Percentiles rank a stretch among this genome's conserved stretches.
phyloP scores from a whole-genome alignment of 2,888 invertebrate species.

The Eumacrocentrus americanus region DNA sequence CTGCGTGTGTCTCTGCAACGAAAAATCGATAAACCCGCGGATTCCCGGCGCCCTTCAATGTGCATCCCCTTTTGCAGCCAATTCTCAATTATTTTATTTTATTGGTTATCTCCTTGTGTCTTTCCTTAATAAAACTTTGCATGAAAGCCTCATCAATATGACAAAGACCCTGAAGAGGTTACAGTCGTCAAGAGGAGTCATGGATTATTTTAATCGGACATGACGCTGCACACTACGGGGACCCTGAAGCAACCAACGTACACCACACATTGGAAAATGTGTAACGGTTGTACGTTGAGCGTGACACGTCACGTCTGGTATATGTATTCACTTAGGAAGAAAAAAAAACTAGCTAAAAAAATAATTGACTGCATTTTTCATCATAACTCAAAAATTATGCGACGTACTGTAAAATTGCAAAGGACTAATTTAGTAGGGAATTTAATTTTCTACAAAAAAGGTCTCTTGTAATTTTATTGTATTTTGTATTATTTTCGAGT shows the following conservation, averaged over 20 bases:
- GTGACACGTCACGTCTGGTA: background rate
- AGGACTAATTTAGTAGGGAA: too few relatives aligned
- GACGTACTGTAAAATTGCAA: too few relatives aligned
- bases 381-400: too few relatives aligned
- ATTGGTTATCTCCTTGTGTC: background rate
- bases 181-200: background rate
- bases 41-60: slow-evolving; percentile 29
- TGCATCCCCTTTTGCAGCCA: slow-evolving; percentile 6
- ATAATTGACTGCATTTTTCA: too few relatives aligned
- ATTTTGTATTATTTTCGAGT: too few relatives aligned
- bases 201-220: slow-evolving; percentile 1
- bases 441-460: too few relatives aligned
- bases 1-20: slow-evolving; percentile 28
- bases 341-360: too few relatives aligned
- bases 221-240: background rate
- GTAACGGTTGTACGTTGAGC: slow-evolving; percentile 8
- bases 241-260: background rate
- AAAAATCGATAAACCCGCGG: slow-evolving; percentile 32
- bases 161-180: background rate
- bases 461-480: too few relatives aligned
- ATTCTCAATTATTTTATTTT: background rate
- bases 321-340: too few relatives aligned
- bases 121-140: background rate
- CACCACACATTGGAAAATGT: background rate
- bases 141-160: background rate